Base-by-base conservation (phyloP, 2,113 vertebrate genomes). In the Mobula birostris region DNA sequence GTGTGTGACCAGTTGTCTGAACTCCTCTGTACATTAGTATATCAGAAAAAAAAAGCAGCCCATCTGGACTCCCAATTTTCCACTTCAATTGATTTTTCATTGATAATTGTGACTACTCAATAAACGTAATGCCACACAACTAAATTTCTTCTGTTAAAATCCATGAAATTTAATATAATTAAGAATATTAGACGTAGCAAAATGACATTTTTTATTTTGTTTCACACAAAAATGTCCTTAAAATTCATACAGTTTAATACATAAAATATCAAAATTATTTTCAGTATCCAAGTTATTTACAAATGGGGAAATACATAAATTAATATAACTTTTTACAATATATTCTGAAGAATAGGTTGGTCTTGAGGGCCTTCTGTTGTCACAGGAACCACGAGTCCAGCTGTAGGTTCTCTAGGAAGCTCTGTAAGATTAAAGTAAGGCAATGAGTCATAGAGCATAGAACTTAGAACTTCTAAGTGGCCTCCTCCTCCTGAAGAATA, bases 201-300 rank as follows among this genome's bases (percentile, higher is more conserved):
- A 79, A 79, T 29, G 61, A 19, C 5, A 32, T 68, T 66, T 48
- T 83, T 90, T 66, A 90, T 90, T 66, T 63, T 27, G 32, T 32
- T 2, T 90, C 63, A 90, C 61, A 90, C 29, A 66, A 32, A 19
- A 90, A 66, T 7, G 19, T 32, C 19, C 5, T 6, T 61, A 87
- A 63, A 87, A n/a, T 27, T 85, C 83, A 87, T 58, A 58, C 29
- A 15, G 58, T 32, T 68, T 8, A 90, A 90, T 90, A 90, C 63
- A 90, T 90, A 90, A 87, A 90, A 90, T 90, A 90, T 90, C 61
- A 68, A 90, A 66, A 90, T 90, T 32, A 66, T 66, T 90, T 90
- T 90, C 61, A 36, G 85, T 17, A 90, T 90, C 27, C 56, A 88
- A 58, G 48, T 88, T 88, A 90, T 90, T n/a, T 90, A 90, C 85